A percentile compares a stretch with the other conserved stretches of the same genome.
Conservation (phyloP, 2,113 vertebrate genomes). For the Helogale parvula region DNA sequence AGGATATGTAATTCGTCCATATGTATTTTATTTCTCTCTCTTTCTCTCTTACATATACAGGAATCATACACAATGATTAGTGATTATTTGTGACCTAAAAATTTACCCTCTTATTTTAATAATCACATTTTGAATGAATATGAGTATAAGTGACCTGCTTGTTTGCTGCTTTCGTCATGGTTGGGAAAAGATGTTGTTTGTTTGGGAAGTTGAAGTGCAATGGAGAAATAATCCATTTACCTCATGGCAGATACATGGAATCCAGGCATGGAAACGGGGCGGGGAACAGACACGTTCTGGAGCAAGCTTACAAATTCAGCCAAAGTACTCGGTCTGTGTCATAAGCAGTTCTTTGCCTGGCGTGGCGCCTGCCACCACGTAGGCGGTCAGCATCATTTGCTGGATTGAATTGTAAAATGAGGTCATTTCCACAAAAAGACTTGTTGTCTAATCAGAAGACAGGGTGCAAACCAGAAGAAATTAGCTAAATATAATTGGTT, state of each 20-base stretch:
- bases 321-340: not conserved
- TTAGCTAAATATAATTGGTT: not conserved
- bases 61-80: not conserved
- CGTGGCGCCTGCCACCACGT: not conserved
- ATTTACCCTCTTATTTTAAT: not conserved
- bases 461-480: slow-evolving; percentile 8
- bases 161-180: not conserved
- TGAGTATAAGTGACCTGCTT: not conserved
- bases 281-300: not conserved
- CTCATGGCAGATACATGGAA: not conserved
- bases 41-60: not conserved
- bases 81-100: not conserved
- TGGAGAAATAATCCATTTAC: not conserved
- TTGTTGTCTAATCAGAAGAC: slow-evolving; percentile 38
- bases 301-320: not conserved
- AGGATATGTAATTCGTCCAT: not conserved
- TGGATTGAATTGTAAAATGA: slow-evolving; percentile 52
- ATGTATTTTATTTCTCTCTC: not conserved
- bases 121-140: not conserved
- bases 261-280: not conserved
- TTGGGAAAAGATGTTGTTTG: not conserved
- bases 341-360: not conserved
- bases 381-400: not conserved
- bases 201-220: not conserved
- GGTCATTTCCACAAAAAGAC: slow-evolving; percentile 53